Evolutionary conservation across 2,113 vertebrate species (phyloP), one percentile per base, ranked within the genome.

Genomic region (Eublepharis macularius): DNA sequence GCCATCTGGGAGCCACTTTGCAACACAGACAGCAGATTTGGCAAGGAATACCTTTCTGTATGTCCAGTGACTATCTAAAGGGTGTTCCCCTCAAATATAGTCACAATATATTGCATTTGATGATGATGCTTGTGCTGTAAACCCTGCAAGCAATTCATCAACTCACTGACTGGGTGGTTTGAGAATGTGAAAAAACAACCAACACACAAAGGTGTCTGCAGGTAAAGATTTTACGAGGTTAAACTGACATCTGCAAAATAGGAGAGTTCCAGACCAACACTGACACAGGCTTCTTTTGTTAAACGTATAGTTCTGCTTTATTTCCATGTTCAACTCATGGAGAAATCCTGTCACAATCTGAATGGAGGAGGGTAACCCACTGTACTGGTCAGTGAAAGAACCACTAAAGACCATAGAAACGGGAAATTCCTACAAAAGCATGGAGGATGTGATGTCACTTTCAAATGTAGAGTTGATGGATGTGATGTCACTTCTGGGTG

Each of bases 331-430:
- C 94, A 94, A 93, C 95, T 93, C 88, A 86, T 79, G 80, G 81
- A 95, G 91, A 93, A 84, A 90, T 92, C 93, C 91, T 87, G 93
- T 92, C 95, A 89, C 93, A 97, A 96, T 97, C 98, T 97, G 97
- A 97, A 97, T 92, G 97, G 97, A 96, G 96, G 97, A 97, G 97
- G 97, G 97, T 97, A 97, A 88, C 94, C 96, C 97, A 87, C 96
- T 97, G 95, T 97, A 97, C 96, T 95, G 97, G 96, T 96, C 96
- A n/a, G n/a, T n/a, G n/a, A n/a, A n/a, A n/a, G n/a, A n/a, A n/a
- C n/a, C n/a, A n/a, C n/a, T n/a, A n/a, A n/a, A n/a, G n/a, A n/a
- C n/a, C n/a, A n/a, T n/a, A n/a, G n/a, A n/a, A n/a, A n/a, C n/a
- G n/a, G n/a, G n/a, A n/a, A n/a, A n/a, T n/a, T n/a, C n/a, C n/a